Conservation (phyloP, 2,888 invertebrate species). For the Napeogenes inachia region DNA sequence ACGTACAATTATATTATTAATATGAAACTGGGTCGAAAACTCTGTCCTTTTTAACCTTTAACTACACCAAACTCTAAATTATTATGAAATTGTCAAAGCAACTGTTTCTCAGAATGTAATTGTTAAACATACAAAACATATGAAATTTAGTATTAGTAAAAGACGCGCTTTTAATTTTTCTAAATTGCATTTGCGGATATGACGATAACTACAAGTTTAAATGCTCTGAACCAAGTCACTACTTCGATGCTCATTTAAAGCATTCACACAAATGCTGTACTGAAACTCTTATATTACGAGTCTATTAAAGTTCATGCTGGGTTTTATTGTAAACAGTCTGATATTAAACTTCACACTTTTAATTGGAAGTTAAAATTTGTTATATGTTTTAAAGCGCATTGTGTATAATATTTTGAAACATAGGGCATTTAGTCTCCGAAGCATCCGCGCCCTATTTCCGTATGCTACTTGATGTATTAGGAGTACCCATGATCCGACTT, state of each 20-base stretch:
- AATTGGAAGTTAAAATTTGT: constrained; percentile 43
- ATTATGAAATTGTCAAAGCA: too few relatives aligned
- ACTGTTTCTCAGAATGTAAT: too few relatives aligned
- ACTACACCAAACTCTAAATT: too few relatives aligned
- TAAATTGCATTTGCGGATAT: too few relatives aligned
- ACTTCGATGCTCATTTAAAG: constrained; percentile 67
- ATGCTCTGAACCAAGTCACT: constrained; percentile 51
- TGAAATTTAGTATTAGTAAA: too few relatives aligned
- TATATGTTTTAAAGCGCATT: constrained; percentile 28
- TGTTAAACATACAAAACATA: too few relatives aligned
- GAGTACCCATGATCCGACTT: constrained; percentile 53
- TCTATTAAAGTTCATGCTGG: constrained; percentile 1
- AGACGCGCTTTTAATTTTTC: too few relatives aligned
- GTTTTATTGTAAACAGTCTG: background rate
- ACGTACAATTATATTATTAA: too few relatives aligned
- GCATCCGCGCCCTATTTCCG: constrained; percentile 40
- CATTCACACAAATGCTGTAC: constrained; percentile 57
- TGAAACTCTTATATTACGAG: constrained; percentile 49
- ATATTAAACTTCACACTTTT: constrained; percentile 26
- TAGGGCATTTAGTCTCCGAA: constrained; percentile 7
- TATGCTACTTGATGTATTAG: constrained; percentile 62
- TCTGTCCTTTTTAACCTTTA: too few relatives aligned
- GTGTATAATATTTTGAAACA: constrained; percentile 9
- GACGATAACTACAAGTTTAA: too few relatives aligned
- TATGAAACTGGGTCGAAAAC: too few relatives aligned